These are phyloP conservation scores for Lochmaea crataegi DNA, from an alignment of 2,888 invertebrate species.

Conservation along the genomic window DNA sequence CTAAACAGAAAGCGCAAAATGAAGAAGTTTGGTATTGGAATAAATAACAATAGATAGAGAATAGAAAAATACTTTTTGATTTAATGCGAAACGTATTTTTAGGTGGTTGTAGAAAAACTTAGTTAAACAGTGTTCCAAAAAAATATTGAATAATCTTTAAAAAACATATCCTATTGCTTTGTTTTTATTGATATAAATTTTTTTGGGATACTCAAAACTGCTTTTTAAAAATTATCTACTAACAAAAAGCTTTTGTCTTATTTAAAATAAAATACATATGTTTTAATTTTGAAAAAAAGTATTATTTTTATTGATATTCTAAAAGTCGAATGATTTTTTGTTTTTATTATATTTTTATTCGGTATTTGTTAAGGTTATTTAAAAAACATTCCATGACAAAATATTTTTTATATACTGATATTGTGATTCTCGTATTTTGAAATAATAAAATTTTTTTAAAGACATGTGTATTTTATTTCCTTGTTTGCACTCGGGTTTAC, in stretches of 20 bases:
- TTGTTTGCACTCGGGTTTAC: neutral
- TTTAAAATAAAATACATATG: constrained; percentile 52
- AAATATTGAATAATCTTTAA: too few species aligned
- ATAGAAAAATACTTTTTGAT: neutral
- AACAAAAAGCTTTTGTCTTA: neutral
- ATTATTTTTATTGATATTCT: too few species aligned
- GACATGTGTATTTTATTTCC: constrained; percentile 58
- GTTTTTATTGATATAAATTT: neutral
- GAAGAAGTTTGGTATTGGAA: constrained; percentile 52
- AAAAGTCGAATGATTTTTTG: too few species aligned
- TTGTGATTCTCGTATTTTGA: constrained; percentile 22
- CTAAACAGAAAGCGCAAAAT: constrained; percentile 32
- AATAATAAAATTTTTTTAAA: constrained; percentile 46
- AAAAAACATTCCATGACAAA: constrained; percentile 19
- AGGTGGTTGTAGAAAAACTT: too few species aligned
- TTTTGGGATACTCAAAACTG: neutral
- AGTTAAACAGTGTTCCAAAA: too few species aligned
- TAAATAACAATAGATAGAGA: constrained; percentile 14
- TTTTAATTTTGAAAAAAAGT: constrained; percentile 23
- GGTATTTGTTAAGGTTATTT: neutral
- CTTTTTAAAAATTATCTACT: neutral
- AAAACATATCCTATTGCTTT: too few species aligned
- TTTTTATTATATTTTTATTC: neutral
- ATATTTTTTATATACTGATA: constrained; percentile 7
- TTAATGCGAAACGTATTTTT: too few species aligned